A percentile compares a stretch with the other conserved stretches of the same genome.
Evolutionary conservation across 92 coral and sea anemone species (phyloP).

Genomic region (Porites lobata): DNA sequence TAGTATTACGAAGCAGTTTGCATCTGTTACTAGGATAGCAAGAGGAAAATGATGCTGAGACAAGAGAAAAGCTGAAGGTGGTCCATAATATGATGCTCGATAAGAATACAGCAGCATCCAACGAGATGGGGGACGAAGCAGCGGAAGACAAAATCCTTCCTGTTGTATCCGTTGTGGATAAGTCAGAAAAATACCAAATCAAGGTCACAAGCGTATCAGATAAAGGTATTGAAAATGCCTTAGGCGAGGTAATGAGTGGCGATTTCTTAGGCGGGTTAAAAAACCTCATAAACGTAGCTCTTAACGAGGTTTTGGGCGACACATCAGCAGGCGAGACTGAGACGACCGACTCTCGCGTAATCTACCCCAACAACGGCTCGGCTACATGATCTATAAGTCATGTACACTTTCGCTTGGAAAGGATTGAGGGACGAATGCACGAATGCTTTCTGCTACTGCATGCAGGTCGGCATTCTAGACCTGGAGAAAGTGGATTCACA

Average conservation of each 20-base stretch:
- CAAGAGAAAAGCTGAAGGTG: conserved; percentile 6
- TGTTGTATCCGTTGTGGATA: conserved; percentile 42
- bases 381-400: conserved; percentile 35
- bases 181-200: conserved; percentile 39
- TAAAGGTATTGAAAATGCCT: not conserved
- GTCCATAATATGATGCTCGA: conserved; percentile 23
- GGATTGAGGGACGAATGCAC: conserved; percentile 16
- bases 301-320: conserved; percentile 30
- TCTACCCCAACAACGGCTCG: conserved; percentile 45
- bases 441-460: conserved; percentile 48
- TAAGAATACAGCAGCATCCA: conserved; percentile 16
- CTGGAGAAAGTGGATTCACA: conserved; percentile 38
- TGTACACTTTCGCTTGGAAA: conserved; percentile 18
- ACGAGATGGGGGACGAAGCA: conserved; percentile 12
- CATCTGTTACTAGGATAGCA: not conserved
- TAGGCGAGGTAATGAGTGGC: not conserved
- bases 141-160: conserved; percentile 40
- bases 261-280: conserved; percentile 30
- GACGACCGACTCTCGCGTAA: conserved; percentile 17
- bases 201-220: conserved; percentile 24
- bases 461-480: conserved; percentile 46
- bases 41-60: conserved; percentile 3
- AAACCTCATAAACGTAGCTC: not conserved
- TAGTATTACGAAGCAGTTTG: not conserved
- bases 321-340: conserved; percentile 25